Evolutionary conservation across 64 coral and sea anemone genomes (phyloP).

Genomic region (Montipora cactus): DNA sequence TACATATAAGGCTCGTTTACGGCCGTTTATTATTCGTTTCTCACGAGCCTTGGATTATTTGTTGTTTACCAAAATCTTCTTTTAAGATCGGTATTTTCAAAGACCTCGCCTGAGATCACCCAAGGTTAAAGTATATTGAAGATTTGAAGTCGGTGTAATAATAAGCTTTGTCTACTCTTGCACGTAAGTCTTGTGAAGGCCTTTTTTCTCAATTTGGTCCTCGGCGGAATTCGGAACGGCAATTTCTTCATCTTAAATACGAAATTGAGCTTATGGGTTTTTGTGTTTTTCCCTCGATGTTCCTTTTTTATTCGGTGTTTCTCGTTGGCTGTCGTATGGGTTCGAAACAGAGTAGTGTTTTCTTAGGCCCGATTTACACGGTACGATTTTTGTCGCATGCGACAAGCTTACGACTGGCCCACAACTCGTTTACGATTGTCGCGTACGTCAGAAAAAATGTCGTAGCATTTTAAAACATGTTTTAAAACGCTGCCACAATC

Average conservation of each 20-base stretch:
- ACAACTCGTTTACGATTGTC: no score
- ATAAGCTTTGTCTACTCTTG: neutral
- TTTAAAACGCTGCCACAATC: no score
- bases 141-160: neutral
- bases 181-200: no score
- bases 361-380: no score
- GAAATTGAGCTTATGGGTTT: no score
- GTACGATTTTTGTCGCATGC: no score
- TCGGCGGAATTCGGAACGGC: neutral
- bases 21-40: neutral
- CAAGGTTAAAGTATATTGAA: neutral
- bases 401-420: no score
- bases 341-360: conserved; percentile 83
- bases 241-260: neutral
- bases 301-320: neutral
- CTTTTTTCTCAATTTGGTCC: neutral
- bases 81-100: neutral
- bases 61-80: neutral
- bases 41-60: neutral
- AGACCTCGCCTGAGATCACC: no score
- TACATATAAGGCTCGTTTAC: neutral
- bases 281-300: neutral
- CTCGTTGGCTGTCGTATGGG: conserved; percentile 84
- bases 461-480: no score
- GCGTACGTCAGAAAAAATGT: no score